Evolutionary conservation across 2,888 invertebrate genomes (phyloP), one percentile per base, ranked within the genome.

Genomic region (Rapana venosa): DNA sequence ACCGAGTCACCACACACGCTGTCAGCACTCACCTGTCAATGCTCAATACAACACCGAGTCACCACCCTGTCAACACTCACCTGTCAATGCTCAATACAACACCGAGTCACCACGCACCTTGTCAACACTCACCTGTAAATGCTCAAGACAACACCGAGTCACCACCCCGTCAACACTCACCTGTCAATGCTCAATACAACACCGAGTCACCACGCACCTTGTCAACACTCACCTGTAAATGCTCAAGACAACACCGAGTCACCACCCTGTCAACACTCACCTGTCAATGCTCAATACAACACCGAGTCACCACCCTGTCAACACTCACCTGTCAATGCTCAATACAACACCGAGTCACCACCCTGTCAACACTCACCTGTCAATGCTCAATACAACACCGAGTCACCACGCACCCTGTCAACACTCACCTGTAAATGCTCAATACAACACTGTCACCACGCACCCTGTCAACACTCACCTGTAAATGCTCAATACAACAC

Each of bases 91-190:
- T 61, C 86, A 35, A 35, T 66, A 0, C 17, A 2, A 86, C 86
- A 86, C 32, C 11, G 17, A 15, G 32, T 15, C 26, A n/a, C n/a
- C n/a, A n/a, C n/a, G n/a, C n/a, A n/a, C n/a, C n/a, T n/a, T n/a
- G n/a, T n/a, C n/a, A n/a, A n/a, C n/a, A n/a, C n/a, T n/a, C n/a
- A 86, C 86, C 86, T 86, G 66, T 22, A 86, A 58, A 17, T 86
- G 17, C 5, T 61, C 86, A 35, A 35, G 66, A 0, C 17, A 2
- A 86, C 86, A 86, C 32, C 11, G 17, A 15, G 32, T 15, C 26
- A n/a, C n/a, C n/a, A n/a, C n/a, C n/a, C n/a, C n/a, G n/a, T n/a
- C n/a, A n/a, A n/a, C n/a, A n/a, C n/a, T n/a, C n/a, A 86, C 86
- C 86, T 86, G 66, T 22, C 61, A 58, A 17, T 86, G 17, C 5